These are phyloP conservation scores for Heliconius nattereri DNA, from an alignment of 1,140 invertebrate genomes.

Conservation along the genomic window DNA sequence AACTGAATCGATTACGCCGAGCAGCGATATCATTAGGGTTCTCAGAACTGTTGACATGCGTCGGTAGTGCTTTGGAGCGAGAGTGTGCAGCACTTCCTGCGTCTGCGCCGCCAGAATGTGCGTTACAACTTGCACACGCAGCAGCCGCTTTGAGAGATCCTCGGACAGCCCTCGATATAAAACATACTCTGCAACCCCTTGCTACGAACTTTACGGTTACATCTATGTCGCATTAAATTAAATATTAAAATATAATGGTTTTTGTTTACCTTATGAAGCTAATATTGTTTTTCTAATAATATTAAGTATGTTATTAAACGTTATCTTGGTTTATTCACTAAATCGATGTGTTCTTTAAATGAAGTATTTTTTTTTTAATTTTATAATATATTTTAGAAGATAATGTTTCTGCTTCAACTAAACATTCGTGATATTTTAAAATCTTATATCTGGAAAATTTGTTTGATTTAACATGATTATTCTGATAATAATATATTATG, in stretches of 20 bases:
- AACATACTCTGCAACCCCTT: constrained; percentile 64
- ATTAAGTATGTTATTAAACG: too few species aligned
- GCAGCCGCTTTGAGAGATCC: constrained; percentile 81
- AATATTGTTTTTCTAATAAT: not conserved
- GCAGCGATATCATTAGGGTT: constrained; percentile 96
- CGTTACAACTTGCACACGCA: constrained; percentile 94
- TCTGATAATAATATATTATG: too few species aligned
- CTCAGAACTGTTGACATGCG: constrained; percentile 87
- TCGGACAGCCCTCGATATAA: constrained; percentile 65
- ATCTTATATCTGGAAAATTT: too few species aligned
- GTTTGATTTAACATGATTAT: too few species aligned
- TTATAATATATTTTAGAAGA: too few species aligned
- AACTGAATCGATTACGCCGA: constrained; percentile 93
- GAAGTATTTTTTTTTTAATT: too few species aligned
- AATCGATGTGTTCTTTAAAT: too few species aligned
- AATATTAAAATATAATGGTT: constrained; percentile 3
- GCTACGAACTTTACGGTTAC: constrained; percentile 61
- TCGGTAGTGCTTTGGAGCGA: constrained; percentile 92
- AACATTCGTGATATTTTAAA: too few species aligned
- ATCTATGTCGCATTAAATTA: constrained; percentile 60
- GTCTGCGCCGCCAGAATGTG: constrained; percentile 91
- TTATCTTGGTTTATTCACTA: too few species aligned
- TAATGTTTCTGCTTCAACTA: too few species aligned
- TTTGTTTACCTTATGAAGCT: not conserved
- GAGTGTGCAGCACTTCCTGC: constrained; percentile 92